Percentiles rank a stretch among this genome's conserved stretches.
Evolutionary conservation across 2,888 invertebrate genomes (phyloP).

Genomic region (Podotricha telesiphe): DNA sequence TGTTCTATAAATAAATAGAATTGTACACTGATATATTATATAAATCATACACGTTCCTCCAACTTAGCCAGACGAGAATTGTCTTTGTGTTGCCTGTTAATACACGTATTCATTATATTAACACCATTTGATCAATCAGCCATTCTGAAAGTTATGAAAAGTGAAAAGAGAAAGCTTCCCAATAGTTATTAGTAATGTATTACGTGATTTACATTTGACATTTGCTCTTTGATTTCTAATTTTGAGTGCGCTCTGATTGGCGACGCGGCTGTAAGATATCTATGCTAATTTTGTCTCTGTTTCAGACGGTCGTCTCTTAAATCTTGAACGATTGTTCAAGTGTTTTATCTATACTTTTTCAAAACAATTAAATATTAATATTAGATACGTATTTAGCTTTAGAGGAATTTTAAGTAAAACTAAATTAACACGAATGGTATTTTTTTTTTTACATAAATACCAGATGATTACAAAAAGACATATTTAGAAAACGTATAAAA

Average conservation of each 20-base stretch:
- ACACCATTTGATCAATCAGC: not conserved
- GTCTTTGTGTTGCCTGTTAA: too few relatives aligned
- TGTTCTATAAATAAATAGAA: not conserved
- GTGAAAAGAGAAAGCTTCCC: not conserved
- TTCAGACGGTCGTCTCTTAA: slow-evolving; percentile 23
- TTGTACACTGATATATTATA: too few relatives aligned
- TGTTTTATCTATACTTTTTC: too few relatives aligned
- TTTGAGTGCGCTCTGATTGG: slow-evolving; percentile 29
- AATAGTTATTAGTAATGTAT: slow-evolving; percentile 1
- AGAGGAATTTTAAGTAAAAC: too few relatives aligned
- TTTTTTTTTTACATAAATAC: too few relatives aligned
- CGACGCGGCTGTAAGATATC: slow-evolving; percentile 22
- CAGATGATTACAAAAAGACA: too few relatives aligned
- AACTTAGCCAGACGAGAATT: too few relatives aligned
- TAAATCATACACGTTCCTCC: too few relatives aligned
- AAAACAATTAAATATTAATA: too few relatives aligned
- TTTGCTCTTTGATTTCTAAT: slow-evolving; percentile 40
- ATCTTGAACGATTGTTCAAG: slow-evolving; percentile 25
- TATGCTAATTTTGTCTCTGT: slow-evolving; percentile 40
- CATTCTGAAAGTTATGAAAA: not conserved
- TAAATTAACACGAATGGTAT: too few relatives aligned
- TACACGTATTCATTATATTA: not conserved
- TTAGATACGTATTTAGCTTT: too few relatives aligned
- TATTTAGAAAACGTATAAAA: too few relatives aligned
- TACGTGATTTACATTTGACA: slow-evolving; percentile 19